Conservation (phyloP, 2,888 invertebrate genomes). For the Galerucella nymphaeae region DNA sequence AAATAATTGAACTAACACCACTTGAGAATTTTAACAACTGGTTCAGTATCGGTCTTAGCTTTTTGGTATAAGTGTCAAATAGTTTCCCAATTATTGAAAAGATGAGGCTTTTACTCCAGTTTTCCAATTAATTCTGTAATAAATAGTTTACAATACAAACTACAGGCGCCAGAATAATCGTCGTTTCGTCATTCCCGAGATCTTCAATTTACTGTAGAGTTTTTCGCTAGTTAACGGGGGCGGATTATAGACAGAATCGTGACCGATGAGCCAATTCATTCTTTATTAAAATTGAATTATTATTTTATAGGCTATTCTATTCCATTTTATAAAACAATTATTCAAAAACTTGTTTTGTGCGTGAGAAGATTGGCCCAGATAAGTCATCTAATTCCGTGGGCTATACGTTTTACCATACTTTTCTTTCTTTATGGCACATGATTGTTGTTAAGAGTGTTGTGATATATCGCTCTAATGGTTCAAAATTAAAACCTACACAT, state of each 20-base stretch:
- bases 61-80: not conserved
- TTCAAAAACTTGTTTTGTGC: slow-evolving; percentile 49
- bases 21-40: slow-evolving; percentile 6
- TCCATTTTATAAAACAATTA: slow-evolving; percentile 51
- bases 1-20: slow-evolving; percentile 22
- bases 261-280: slow-evolving; percentile 50
- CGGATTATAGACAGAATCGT: slow-evolving; percentile 42
- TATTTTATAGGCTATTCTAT: slow-evolving; percentile 52
- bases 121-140: not conserved
- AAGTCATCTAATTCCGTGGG: slow-evolving; percentile 39
- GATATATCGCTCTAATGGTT: not conserved
- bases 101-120: too few species aligned
- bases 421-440: not conserved
- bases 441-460: not conserved
- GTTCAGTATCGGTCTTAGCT: not conserved
- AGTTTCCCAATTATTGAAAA: too few species aligned
- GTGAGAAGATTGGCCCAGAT: slow-evolving; percentile 51
- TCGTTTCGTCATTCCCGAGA: not conserved
- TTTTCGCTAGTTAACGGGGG: slow-evolving; percentile 44
- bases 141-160: too few species aligned
- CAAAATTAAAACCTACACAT: not conserved
- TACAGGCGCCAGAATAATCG: too few species aligned
- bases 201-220: slow-evolving; percentile 14
- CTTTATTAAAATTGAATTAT: slow-evolving; percentile 55
- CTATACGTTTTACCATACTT: slow-evolving; percentile 1